Conservation (phyloP, 2,888 invertebrate species). For the Clivina fossor region DNA sequence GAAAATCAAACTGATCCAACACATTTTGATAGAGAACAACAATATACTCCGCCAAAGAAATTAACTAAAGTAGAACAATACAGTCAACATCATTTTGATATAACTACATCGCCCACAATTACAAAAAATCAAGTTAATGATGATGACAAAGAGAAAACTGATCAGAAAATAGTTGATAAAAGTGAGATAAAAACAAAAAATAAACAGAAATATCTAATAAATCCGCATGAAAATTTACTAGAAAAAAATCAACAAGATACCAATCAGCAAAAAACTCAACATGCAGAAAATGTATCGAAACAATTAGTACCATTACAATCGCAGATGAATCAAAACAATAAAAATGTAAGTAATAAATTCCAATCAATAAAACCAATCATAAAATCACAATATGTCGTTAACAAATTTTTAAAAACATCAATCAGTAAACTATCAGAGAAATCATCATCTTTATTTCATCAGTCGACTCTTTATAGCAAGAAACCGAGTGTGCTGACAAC, state of each 20-base stretch:
- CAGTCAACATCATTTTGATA: too few relatives aligned
- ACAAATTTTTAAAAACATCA: slow-evolving; percentile 4
- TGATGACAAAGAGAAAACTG: not conserved
- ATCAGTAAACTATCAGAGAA: not conserved
- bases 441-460: too few relatives aligned
- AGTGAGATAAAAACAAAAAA: not conserved
- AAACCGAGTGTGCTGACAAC: slow-evolving; percentile 3
- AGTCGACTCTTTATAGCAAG: too few relatives aligned
- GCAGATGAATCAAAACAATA: slow-evolving; percentile 15
- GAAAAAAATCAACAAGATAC: not conserved
- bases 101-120: too few relatives aligned
- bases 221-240: not conserved
- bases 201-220: not conserved
- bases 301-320: not conserved
- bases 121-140: not conserved
- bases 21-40: too few relatives aligned
- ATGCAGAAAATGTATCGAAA: not conserved
- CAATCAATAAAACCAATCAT: not conserved
- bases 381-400: slow-evolving; percentile 4
- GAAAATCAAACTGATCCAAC: too few relatives aligned
- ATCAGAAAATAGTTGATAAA: not conserved
- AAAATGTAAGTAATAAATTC: slow-evolving; percentile 4
- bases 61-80: too few relatives aligned
- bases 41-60: too few relatives aligned
- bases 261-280: not conserved